Conservation (phyloP, 1,140 invertebrate genomes). For the Euschistus heros region DNA sequence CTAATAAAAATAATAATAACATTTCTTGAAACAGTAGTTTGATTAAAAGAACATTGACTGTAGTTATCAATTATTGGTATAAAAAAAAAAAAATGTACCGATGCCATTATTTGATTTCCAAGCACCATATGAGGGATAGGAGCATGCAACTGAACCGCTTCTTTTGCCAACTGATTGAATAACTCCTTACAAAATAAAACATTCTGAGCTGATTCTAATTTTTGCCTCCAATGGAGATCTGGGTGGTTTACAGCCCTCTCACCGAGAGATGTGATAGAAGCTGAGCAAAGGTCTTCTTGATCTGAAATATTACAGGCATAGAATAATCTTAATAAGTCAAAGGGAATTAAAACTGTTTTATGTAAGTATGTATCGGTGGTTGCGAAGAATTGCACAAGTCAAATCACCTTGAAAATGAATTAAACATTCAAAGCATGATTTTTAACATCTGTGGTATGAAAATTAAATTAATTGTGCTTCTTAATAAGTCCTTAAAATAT, state of each 20-base stretch:
- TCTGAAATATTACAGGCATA: slow-evolving; percentile 40
- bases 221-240: slow-evolving; percentile 86
- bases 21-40: too few species aligned
- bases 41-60: too few species aligned
- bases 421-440: too few species aligned
- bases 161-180: slow-evolving; percentile 85
- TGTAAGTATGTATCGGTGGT: not conserved
- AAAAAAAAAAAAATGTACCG: too few species aligned
- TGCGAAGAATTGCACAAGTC: not conserved
- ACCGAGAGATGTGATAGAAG: slow-evolving; percentile 58
- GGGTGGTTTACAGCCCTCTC: slow-evolving; percentile 50
- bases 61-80: too few species aligned
- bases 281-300: slow-evolving; percentile 71
- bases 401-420: too few species aligned
- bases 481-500: too few species aligned
- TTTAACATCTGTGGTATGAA: too few species aligned
- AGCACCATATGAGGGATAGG: slow-evolving; percentile 93
- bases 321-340: not conserved
- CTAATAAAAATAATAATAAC: too few species aligned
- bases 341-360: not conserved
- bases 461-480: too few species aligned
- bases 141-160: slow-evolving; percentile 85
- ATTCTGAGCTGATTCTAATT: slow-evolving; percentile 91
- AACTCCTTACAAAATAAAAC: slow-evolving; percentile 95
- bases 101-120: slow-evolving; percentile 92